Percentiles rank a stretch among this genome's conserved stretches.
These are phyloP conservation scores for Ips typographus DNA, from an alignment of 1,140 invertebrate genomes.

Conservation along the genomic window DNA sequence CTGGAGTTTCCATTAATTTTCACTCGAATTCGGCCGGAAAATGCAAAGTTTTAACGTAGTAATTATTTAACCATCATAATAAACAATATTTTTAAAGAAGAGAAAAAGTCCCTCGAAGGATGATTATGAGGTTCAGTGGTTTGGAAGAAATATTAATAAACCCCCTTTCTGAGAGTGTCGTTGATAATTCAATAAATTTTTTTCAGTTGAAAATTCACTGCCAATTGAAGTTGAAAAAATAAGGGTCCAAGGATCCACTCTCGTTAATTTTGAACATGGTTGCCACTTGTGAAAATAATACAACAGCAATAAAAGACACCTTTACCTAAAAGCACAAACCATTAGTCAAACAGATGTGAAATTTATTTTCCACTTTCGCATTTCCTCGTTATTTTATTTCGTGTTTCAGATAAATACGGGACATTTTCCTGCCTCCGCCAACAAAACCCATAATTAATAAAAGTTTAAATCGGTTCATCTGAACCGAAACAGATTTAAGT, in stretches of 20 bases:
- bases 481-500: not conserved
- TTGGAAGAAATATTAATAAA: constrained; percentile 22
- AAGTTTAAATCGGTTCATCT: constrained; percentile 1
- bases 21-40: constrained; percentile 16
- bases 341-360: constrained; percentile 1
- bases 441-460: constrained; percentile 1
- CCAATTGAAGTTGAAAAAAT: not conserved
- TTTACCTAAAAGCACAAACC: not conserved
- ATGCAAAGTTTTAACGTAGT: constrained; percentile 17
- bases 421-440: not conserved
- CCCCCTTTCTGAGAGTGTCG: not conserved
- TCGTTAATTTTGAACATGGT: not conserved
- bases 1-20: constrained; percentile 23
- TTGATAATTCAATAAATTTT: constrained; percentile 18
- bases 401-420: not conserved
- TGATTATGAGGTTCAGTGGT: constrained; percentile 18
- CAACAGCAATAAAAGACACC: not conserved
- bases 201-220: not conserved
- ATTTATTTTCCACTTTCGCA: not conserved
- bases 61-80: constrained; percentile 26
- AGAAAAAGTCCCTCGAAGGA: constrained; percentile 7
- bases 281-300: not conserved
- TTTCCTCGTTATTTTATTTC: constrained; percentile 1
- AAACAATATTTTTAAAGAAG: constrained; percentile 20
- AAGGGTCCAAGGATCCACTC: not conserved